These are phyloP conservation scores for Chydorus sphaericus DNA, from an alignment of 2,888 invertebrate genomes.

Conservation along the genomic window DNA sequence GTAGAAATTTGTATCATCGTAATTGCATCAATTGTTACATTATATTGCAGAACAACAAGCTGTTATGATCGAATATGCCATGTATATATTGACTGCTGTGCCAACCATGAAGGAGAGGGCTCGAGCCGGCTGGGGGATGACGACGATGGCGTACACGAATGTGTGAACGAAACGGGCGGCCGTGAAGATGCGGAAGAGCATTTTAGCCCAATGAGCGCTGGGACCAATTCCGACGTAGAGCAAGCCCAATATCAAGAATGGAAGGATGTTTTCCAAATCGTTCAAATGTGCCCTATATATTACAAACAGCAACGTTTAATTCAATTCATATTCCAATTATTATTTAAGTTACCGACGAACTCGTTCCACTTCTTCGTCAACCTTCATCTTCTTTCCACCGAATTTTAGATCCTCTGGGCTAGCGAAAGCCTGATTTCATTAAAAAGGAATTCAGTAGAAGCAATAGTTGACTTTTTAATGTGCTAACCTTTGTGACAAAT, in stretches of 20 bases:
- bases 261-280: conserved; percentile 54
- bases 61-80: conserved; percentile 27
- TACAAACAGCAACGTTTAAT: no score
- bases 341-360: conserved; percentile 36
- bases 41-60: conserved; percentile 10
- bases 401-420: conserved; percentile 39
- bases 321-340: no score
- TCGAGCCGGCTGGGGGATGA: conserved; percentile 44
- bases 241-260: conserved; percentile 44
- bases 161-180: conserved; percentile 43
- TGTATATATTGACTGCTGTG: conserved; percentile 33
- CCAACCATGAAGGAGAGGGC: conserved; percentile 33
- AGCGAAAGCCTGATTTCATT: conserved; percentile 34
- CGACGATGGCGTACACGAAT: conserved; percentile 44
- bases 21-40: no score
- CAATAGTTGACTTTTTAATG: no score
- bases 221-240: conserved; percentile 46
- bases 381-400: conserved; percentile 26
- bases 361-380: conserved; percentile 37
- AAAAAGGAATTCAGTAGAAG: no score
- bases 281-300: conserved; percentile 52
- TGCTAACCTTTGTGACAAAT: no score
- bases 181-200: conserved; percentile 42
- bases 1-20: no score
- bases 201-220: conserved; percentile 32